Evolutionary conservation across 2,113 vertebrate genomes (phyloP).

Genomic region (Plecturocebus donacophilus): DNA sequence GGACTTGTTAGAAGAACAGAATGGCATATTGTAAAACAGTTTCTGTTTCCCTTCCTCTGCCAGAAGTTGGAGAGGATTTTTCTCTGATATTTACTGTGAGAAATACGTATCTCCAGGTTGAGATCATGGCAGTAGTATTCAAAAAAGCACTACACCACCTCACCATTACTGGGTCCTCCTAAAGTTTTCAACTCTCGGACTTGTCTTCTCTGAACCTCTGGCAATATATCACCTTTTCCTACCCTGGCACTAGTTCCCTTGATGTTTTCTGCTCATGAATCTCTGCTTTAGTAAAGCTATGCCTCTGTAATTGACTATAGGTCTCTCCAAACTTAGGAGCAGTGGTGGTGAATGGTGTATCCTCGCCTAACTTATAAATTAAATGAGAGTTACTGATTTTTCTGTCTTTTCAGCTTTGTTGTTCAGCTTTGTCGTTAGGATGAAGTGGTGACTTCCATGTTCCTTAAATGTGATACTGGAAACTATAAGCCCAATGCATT

Average conservation of each 20-base stretch:
- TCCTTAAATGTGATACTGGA: background rate
- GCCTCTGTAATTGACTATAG: background rate
- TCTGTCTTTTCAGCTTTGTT: background rate
- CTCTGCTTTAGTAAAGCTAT: background rate
- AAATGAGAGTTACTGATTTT: background rate
- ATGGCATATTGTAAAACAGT: background rate
- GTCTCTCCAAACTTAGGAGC: background rate
- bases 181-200: background rate
- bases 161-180: too few species aligned
- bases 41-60: background rate
- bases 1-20: background rate
- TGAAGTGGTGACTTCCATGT: background rate
- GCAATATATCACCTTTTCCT: background rate
- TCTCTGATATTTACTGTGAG: background rate
- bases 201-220: background rate
- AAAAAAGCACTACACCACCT: background rate
- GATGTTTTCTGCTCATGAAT: background rate
- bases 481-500: background rate
- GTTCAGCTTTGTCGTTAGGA: background rate
- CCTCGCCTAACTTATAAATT: background rate
- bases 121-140: background rate
- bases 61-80: too few species aligned
- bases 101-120: too few species aligned
- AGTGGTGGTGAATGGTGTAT: background rate
- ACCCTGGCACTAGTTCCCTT: background rate